These are phyloP conservation scores for Plestiodon gilberti DNA, from an alignment of 2,113 vertebrate genomes.

Conservation along the genomic window DNA sequence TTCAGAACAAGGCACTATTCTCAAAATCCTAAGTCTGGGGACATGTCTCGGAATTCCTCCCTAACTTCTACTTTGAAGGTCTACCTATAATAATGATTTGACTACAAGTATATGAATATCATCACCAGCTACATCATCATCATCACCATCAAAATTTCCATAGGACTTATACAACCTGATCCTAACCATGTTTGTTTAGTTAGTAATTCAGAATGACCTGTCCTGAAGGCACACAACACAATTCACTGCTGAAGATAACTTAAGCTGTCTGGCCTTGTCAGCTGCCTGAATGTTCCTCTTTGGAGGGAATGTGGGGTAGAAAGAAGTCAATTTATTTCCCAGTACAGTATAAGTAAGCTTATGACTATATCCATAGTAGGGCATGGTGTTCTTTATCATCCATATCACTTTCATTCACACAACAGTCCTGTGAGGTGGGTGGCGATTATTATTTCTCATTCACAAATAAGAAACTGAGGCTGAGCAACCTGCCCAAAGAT, in stretches of 20 bases:
- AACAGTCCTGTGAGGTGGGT: background rate
- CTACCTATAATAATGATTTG: no score
- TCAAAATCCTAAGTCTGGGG: no score
- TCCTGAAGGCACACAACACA: background rate
- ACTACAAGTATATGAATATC: no score
- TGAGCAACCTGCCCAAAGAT: background rate
- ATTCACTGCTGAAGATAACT: background rate
- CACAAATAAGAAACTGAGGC: background rate
- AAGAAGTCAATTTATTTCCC: no score
- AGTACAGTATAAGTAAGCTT: background rate
- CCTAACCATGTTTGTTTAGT: background rate
- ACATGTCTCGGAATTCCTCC: no score
- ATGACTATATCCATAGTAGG: background rate
- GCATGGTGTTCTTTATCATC: background rate
- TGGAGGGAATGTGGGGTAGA: no score
- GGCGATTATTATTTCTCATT: background rate
- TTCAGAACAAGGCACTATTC: background rate
- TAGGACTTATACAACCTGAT: background rate
- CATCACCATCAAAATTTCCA: no score
- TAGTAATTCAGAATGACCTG: background rate
- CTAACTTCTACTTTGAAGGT: no score
- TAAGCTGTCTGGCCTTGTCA: background rate
- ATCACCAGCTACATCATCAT: no score
- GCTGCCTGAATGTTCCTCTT: background rate
- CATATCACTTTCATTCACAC: background rate